Base-by-base conservation (phyloP, 2,113 vertebrate species). In the Halcyon senegalensis region DNA sequence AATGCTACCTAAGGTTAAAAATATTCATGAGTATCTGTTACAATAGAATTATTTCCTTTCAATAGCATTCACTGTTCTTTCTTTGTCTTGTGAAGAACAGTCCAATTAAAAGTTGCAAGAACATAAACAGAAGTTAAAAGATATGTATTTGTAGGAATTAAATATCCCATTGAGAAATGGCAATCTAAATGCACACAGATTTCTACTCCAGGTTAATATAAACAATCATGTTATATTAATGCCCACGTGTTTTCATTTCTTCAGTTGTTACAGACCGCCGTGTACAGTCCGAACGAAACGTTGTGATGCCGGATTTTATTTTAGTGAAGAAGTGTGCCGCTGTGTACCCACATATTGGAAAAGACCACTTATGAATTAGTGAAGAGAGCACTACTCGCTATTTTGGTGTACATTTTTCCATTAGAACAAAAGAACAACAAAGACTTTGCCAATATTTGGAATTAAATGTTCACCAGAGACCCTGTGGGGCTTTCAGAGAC, bases 281-380 rank as follows among this genome's bases (percentile, higher is more conserved):
- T 99, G 99, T 35, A 97, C 98, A 37, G 98, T 98, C 23, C 97
- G 98, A 93, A 98, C 96, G 89, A 98, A 98, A 80, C 97, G 98
- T 68, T 99, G 99, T 63, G 99, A 99, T 3, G 95, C 98, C 8
- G 99, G 98, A 46, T 98, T 99, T 89, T 98, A 97, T 62, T 99
- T 99, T 60, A 99, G 99, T n/a, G 99, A 99, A 96, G 99, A 99
- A 97, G 98, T 99, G 19, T 99, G 99, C 94, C 98, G 98, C 89
- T 99, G 99, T 67, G 98, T 99, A 86, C 99, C 99, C 11, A 98
- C 98, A 62, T 99, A 99, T 25, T 99, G 99, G 99, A 99, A 99
- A 97, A 98, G 98, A 95, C 98, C 99, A 56, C 98, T 98, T 25
- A 72, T 96, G 89, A 98, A 98, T 91, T 98, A 97, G 97, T 48